These are phyloP conservation scores for Synergus laeviventris DNA, from an alignment of 2,888 invertebrate genomes.

Conservation along the genomic window DNA sequence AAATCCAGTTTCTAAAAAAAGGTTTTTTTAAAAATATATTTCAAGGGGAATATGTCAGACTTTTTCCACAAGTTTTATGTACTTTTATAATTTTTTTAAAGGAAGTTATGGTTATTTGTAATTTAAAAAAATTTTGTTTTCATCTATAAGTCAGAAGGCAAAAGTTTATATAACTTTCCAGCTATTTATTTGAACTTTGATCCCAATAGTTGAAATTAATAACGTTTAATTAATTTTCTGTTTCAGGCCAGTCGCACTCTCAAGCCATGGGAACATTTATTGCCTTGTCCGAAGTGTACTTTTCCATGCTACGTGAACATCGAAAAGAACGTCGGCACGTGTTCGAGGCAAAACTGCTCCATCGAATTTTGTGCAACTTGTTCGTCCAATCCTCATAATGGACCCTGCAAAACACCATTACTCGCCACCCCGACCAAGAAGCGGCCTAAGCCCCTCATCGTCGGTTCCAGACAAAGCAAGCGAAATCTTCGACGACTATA, in stretches of 20 bases:
- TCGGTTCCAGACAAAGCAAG: slow-evolving; percentile 72
- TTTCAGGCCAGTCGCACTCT: slow-evolving; percentile 72
- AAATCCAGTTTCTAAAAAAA: no score
- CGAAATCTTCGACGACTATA: slow-evolving; percentile 72
- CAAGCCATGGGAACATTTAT: slow-evolving; percentile 68
- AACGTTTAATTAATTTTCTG: slow-evolving; percentile 43
- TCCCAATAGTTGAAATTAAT: slow-evolving; percentile 7
- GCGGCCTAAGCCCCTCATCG: slow-evolving; percentile 65
- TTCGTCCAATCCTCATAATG: slow-evolving; percentile 68
- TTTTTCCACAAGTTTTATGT: no score
- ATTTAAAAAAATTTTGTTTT: no score
- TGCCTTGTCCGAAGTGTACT: slow-evolving; percentile 71
- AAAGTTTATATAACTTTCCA: no score
- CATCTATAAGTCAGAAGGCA: no score
- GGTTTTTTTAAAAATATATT: no score
- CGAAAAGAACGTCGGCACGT: slow-evolving; percentile 70
- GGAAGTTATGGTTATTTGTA: no score
- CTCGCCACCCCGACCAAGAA: slow-evolving; percentile 73
- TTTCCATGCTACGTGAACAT: slow-evolving; percentile 71
- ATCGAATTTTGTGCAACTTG: slow-evolving; percentile 72
- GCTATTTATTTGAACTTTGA: no score
- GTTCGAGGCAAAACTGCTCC: slow-evolving; percentile 70
- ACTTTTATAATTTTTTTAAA: no score
- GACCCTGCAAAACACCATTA: slow-evolving; percentile 71
- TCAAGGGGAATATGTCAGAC: no score